Conservation (phyloP, 2,113 vertebrate genomes). For the Dipodomys ordii region DNA sequence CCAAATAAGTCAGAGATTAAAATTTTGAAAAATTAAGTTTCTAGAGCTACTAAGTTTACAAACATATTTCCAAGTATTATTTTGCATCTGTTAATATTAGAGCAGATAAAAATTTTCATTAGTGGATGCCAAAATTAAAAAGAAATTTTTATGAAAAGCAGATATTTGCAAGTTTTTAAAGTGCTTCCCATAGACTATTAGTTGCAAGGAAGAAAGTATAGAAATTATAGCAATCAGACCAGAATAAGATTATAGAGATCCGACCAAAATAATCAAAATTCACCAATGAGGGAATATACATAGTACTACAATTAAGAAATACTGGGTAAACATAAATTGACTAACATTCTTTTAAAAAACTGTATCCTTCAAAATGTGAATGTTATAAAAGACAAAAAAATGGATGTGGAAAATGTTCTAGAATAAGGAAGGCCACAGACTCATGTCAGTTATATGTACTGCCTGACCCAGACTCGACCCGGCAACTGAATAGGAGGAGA, state of each 20-base stretch:
- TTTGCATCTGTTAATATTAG: conserved; percentile 16
- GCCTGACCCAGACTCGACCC: background rate
- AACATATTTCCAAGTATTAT: background rate
- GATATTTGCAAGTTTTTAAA: conserved; percentile 8
- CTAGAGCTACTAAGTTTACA: conserved; percentile 43
- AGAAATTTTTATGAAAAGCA: conserved; percentile 30
- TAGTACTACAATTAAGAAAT: too few relatives aligned
- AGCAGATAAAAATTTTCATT: background rate
- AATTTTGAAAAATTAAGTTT: background rate
- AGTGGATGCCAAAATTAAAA: background rate
- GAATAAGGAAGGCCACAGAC: conserved; percentile 17
- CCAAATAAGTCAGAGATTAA: conserved; percentile 7
- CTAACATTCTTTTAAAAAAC: conserved; percentile 38
- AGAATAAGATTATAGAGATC: background rate
- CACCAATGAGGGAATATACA: background rate
- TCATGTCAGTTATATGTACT: background rate
- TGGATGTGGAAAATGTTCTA: background rate
- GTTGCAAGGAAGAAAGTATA: background rate
- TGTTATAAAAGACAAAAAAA: conserved; percentile 45
- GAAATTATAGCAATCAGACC: background rate
- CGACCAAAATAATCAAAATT: conserved; percentile 22
- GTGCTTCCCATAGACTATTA: background rate
- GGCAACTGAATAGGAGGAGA: background rate
- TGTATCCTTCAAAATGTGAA: conserved; percentile 32
- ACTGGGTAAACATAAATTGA: conserved; percentile 1